These are phyloP conservation scores for Moxostoma hubbsi DNA, from an alignment of 2,797 vertebrate species.

Conservation along the genomic window DNA sequence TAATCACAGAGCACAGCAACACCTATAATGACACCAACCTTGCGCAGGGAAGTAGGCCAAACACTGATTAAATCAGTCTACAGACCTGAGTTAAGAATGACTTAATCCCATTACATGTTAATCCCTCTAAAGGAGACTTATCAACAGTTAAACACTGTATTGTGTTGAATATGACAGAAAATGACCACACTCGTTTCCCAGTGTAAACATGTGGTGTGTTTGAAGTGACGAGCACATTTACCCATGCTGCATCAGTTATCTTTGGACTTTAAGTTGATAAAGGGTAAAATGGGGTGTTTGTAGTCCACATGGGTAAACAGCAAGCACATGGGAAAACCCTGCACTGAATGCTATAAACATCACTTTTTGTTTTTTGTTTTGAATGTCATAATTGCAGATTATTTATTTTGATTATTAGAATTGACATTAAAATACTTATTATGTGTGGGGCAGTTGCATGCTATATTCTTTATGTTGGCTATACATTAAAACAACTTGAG, in stretches of 20 bases:
- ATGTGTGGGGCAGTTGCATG: no score
- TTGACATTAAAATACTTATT: no score
- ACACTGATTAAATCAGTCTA: not conserved
- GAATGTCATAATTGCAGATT: not conserved
- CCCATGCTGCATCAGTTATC: not conserved
- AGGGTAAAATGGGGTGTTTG: slow-evolving; percentile 23
- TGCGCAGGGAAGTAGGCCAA: not conserved
- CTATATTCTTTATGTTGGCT: no score
- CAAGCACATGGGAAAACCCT: not conserved
- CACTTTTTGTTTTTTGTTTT: not conserved
- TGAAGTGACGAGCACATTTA: slow-evolving; percentile 16
- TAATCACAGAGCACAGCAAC: slow-evolving; percentile 8
- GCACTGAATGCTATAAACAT: not conserved
- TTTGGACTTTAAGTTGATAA: slow-evolving; percentile 16
- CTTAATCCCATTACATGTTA: slow-evolving; percentile 2
- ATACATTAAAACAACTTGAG: no score
- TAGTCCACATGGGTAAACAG: slow-evolving; percentile 66
- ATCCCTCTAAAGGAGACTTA: not conserved
- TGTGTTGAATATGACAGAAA: not conserved
- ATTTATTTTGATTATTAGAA: no score
- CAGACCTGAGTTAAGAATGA: not conserved
- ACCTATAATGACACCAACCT: not conserved
- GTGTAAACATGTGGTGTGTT: slow-evolving; percentile 15
- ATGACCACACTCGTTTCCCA: not conserved
- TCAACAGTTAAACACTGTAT: not conserved